phyloP scores from a whole-genome alignment of 2,797 vertebrate genomes.

The Pseudomugil gertrudae region DNA sequence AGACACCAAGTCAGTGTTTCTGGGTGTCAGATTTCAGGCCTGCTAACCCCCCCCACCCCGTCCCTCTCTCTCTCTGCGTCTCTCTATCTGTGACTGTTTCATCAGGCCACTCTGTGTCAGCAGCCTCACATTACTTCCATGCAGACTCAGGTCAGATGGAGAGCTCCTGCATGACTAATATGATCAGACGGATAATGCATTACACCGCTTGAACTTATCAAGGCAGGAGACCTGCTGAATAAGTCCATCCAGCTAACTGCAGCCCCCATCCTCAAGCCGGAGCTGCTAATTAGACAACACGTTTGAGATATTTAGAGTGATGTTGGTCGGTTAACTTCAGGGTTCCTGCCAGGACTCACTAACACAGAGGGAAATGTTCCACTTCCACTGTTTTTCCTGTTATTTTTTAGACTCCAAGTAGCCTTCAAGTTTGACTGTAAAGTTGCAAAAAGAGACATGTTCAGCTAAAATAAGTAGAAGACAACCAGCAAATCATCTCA shows the following conservation, averaged over 20 bases:
- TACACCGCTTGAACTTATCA: conserved; percentile 77
- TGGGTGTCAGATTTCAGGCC: conserved; percentile 81
- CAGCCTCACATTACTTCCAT: conserved; percentile 73
- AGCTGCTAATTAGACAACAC: conserved; percentile 55
- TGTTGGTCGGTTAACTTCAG: conserved; percentile 24
- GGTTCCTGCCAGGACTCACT: conserved; percentile 5
- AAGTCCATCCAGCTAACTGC: conserved; percentile 60
- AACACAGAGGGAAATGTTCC: conserved; percentile 8
- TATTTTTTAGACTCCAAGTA: not conserved
- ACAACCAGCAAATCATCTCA: not conserved
- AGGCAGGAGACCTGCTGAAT: conserved; percentile 75
- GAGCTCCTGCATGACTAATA: conserved; percentile 79
- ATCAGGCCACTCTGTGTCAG: conserved; percentile 70
- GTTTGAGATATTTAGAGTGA: conserved; percentile 31
- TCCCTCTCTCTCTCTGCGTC: conserved; percentile 16
- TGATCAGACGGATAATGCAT: conserved; percentile 78
- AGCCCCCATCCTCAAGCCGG: conserved; percentile 11
- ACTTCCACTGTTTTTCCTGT: conserved; percentile 2
- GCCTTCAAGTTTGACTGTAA: not conserved
- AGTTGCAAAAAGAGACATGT: not conserved
- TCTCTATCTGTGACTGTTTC: conserved; percentile 65
- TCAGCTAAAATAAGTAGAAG: not conserved
- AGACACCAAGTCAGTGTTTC: conserved; percentile 78
- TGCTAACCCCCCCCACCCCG: conserved; percentile 35
- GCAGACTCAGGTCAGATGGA: conserved; percentile 73